These are phyloP conservation scores for Neelides sp. DNA, from an alignment of 1,140 invertebrate species.

Conservation along the genomic window DNA sequence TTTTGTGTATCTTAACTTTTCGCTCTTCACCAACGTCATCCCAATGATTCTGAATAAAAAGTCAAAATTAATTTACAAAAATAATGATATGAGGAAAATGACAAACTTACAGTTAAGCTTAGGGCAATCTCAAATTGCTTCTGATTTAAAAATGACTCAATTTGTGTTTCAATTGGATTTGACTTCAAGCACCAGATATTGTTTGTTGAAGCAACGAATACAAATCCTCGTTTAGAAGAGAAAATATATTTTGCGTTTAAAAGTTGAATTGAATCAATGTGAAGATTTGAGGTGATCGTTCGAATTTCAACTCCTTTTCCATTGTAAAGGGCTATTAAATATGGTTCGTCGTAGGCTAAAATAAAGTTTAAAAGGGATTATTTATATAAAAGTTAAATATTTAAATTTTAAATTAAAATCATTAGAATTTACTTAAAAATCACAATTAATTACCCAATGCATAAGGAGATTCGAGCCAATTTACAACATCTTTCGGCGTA, in stretches of 20 bases:
- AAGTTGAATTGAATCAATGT: conserved; percentile 58
- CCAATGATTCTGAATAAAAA: conserved; percentile 57
- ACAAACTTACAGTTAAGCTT: conserved; percentile 64
- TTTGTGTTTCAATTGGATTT: conserved; percentile 65
- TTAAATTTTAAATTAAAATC: conserved; percentile 33
- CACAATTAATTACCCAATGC: conserved; percentile 46
- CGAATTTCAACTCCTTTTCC: conserved; percentile 66
- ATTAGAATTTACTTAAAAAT: conserved; percentile 19
- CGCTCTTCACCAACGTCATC: conserved; percentile 70
- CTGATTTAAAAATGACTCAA: conserved; percentile 62
- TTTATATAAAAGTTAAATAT: background rate
- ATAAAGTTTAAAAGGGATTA: conserved; percentile 29
- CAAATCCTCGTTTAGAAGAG: conserved; percentile 50
- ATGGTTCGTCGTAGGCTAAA: conserved; percentile 80
- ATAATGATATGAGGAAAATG: conserved; percentile 9
- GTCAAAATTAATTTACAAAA: background rate
- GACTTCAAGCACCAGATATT: conserved; percentile 73
- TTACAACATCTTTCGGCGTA: conserved; percentile 43
- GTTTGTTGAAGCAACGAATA: conserved; percentile 73
- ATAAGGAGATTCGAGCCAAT: conserved; percentile 68
- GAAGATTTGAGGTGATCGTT: conserved; percentile 53
- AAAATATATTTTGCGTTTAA: conserved; percentile 21
- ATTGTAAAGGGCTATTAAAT: conserved; percentile 65
- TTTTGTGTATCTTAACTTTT: conserved; percentile 63
- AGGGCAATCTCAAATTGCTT: conserved; percentile 91